Evolutionary conservation across 2,113 vertebrate species (phyloP), one percentile per base, ranked within the genome.

Genomic region (Tyrannus savana): DNA sequence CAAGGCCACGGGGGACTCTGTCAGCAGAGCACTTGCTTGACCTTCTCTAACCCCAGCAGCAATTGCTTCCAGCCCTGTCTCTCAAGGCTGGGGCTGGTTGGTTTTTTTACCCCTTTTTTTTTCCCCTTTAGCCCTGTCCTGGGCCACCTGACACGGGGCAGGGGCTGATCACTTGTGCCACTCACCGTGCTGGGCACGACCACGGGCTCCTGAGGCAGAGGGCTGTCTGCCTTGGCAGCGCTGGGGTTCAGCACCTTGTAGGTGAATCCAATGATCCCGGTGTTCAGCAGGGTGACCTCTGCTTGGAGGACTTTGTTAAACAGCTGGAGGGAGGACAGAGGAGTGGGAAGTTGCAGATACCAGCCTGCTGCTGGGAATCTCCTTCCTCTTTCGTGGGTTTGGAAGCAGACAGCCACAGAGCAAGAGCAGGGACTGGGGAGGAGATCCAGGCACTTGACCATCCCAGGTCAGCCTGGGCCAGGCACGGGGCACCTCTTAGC

Each of bases 271-370:
- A 99, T 56, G 15, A 98, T 97, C 7, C 99, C 98, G 0, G 90
- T 98, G 93, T 99, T 99, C 68, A 14, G 97, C 71, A 99, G 96
- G 17, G 94, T 98, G 68, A 99, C 49, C 62, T 98, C 89, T 16
- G 93, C 96, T 86, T 99, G 83, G 0, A 88, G 96, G 41, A 98
- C 93, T 15, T 96, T 60, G 31, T 99, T 96, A 88, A 99, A 99
- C 39, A 97, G 77, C 99, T 96, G 84, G 5, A 28, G 50, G 60
- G 62, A 73, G 31, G 46, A 56, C 0, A 75, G 25, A 75, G 53
- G 3, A 39, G 52, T 1, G 30, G 42, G 23, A 66, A 53, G 56
- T 17, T 78, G 30, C 0, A 35, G 55, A 41, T 9, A 66, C 9
- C 39, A 18, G 14, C 9, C 35, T 50, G 41, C 6, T 35, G 23